phyloP scores from a whole-genome alignment of 35 echinoderm and acorn worm species.

The Stichopus chloronotus region DNA sequence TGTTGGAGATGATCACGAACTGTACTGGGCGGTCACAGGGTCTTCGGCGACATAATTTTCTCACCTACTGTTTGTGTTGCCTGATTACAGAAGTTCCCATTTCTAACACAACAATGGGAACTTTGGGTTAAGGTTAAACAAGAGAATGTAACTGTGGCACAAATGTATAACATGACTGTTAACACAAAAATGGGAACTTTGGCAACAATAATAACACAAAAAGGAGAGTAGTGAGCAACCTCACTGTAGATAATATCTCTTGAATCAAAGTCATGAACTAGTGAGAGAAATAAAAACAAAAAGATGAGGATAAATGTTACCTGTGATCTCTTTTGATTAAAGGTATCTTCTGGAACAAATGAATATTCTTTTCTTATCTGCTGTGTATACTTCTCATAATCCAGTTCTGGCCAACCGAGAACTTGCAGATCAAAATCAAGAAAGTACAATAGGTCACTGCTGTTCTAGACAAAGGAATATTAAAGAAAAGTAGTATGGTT shows the following conservation, averaged over 20 bases:
- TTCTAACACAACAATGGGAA: too few species aligned
- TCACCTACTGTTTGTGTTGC: too few species aligned
- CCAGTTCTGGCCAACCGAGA: slow-evolving; percentile 60
- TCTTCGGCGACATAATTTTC: too few species aligned
- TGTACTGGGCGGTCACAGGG: too few species aligned
- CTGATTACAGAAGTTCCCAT: too few species aligned
- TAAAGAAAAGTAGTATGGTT: slow-evolving; percentile 35
- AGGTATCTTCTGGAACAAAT: slow-evolving; percentile 68
- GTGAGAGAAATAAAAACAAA: not conserved
- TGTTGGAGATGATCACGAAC: too few species aligned
- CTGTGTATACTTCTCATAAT: slow-evolving; percentile 74
- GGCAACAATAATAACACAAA: not conserved
- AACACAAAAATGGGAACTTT: not conserved
- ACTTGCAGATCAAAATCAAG: slow-evolving; percentile 88
- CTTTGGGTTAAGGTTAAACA: not conserved
- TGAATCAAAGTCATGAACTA: not conserved
- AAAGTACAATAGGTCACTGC: slow-evolving; percentile 71
- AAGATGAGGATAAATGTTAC: slow-evolving; percentile 4
- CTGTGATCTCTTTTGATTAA: slow-evolving; percentile 63
- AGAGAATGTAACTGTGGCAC: not conserved
- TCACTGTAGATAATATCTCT: not conserved
- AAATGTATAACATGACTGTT: not conserved
- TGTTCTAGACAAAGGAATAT: slow-evolving; percentile 65
- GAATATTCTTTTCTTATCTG: slow-evolving; percentile 86
- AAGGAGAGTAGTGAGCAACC: not conserved